These are phyloP conservation scores for Caenorhabditis virilis DNA, from an alignment of 2,888 invertebrate genomes.

Conservation along the genomic window DNA sequence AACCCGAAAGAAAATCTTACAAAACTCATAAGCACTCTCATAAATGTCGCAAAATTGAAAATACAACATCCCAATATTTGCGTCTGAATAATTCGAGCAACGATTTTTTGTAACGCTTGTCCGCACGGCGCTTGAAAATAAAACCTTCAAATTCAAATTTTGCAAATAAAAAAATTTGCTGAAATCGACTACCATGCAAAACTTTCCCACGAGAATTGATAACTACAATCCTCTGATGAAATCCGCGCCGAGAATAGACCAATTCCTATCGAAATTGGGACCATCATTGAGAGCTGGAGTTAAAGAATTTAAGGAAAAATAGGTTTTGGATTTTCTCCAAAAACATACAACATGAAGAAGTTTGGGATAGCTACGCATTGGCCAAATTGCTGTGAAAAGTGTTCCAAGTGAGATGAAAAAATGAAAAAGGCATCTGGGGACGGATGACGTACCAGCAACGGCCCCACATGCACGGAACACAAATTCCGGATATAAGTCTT, in stretches of 20 bases:
- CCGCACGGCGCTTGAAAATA: not conserved
- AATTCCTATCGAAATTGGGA: not conserved
- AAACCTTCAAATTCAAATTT: too few species aligned
- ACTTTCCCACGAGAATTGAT: not conserved
- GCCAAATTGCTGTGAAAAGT: not conserved
- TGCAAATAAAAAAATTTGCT: too few species aligned
- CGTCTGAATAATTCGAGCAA: not conserved
- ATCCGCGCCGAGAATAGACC: not conserved
- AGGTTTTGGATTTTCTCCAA: too few species aligned
- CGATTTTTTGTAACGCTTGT: not conserved
- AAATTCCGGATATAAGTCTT: not conserved
- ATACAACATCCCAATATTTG: not conserved
- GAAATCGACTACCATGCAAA: slow-evolving; percentile 1
- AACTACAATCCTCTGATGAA: not conserved
- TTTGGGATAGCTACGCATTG: not conserved
- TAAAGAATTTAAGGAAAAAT: too few species aligned
- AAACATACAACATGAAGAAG: not conserved
- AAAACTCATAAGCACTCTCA: not conserved
- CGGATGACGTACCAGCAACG: not conserved
- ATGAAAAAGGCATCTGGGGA: not conserved
- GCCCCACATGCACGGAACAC: not conserved
- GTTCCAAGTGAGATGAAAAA: slow-evolving; percentile 1
- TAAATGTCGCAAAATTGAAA: not conserved
- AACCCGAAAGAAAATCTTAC: too few species aligned
- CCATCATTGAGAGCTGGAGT: not conserved